These are phyloP conservation scores for Drosophila melanosoma DNA, from an alignment of 2,888 invertebrate species.

Conservation along the genomic window DNA sequence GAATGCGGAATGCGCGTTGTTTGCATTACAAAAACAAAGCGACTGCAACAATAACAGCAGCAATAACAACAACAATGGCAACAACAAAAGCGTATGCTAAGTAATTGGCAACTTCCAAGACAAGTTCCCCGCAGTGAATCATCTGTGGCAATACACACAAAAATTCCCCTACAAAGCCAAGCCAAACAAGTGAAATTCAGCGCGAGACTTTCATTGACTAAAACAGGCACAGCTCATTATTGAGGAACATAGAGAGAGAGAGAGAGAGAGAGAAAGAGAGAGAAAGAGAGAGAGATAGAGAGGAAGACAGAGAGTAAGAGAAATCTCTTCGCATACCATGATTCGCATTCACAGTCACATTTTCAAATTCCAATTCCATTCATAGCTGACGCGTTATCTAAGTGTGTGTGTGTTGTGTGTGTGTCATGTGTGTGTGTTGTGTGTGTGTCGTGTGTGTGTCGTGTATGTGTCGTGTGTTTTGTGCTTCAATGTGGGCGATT, in stretches of 20 bases:
- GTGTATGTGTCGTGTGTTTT: neutral
- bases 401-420: neutral
- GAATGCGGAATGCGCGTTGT: slow-evolving; percentile 28
- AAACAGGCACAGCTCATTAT: slow-evolving; percentile 25
- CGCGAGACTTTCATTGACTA: slow-evolving; percentile 51
- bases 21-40: slow-evolving; percentile 19
- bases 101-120: slow-evolving; percentile 35
- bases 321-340: slow-evolving; percentile 19
- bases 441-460: neutral
- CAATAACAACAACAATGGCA: neutral
- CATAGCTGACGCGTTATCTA: slow-evolving; percentile 28
- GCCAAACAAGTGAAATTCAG: slow-evolving; percentile 40
- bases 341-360: slow-evolving; percentile 33
- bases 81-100: slow-evolving; percentile 8
- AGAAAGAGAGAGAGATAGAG: neutral
- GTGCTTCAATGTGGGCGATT: slow-evolving; percentile 23
- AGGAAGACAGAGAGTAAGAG: neutral
- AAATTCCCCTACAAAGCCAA: slow-evolving; percentile 24
- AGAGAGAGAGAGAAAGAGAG: neutral
- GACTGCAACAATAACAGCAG: slow-evolving; percentile 1
- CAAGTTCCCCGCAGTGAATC: slow-evolving; percentile 44
- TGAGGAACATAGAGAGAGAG: no score
- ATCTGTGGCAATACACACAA: slow-evolving; percentile 9
- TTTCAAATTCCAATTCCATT: slow-evolving; percentile 53
- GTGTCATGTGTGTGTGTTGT: neutral